Evolutionary conservation across 2,797 vertebrate genomes (phyloP), one percentile per base, ranked within the genome.

Genomic region (Myotis myotis): DNA sequence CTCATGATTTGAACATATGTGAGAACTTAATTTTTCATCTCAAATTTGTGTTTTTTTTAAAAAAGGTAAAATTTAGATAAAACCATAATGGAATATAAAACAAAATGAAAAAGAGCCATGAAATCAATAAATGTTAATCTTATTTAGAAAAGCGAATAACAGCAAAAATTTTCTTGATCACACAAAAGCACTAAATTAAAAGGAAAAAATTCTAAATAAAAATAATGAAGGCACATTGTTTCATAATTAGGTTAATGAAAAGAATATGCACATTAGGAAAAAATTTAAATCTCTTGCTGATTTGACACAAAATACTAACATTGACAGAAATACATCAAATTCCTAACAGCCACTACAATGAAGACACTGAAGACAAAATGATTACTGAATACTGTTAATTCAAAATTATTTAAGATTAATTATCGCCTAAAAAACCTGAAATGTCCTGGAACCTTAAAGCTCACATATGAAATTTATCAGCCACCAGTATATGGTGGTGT

Each of bases 111-210:
- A 82, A 82, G 38, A 93, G 20, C 6, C 38, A 76, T 30, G 68
- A 95, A 87, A 84, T 75, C 16, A 95, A 80, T 57, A 47, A 83
- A 85, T 76, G 79, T 33, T 36, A 83, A 86, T 82, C 25, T 82
- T 92, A 80, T 25, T 83, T 12, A 90, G 60, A 75, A 93, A 91
- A 81, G 15, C 60, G 28, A 95, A 76, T 51, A 15, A 38, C 44
- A 81, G 74, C n/a, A 64, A 38, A 57, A 91, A n/a, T 5, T 79
- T 78, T 74, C 23, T 17, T 89, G 36, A 72, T n/a, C 47, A 87
- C 2, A 62, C 28, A 30, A 62, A 62, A 62, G 60, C 28, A 62
- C 12, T 30, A 62, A 25, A 9, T 57, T 57, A 20, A 62, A 62
- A 62, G 12, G 60, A 62, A 62, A 62, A 30, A 62, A 62, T 30